Evolutionary conservation across 2,113 vertebrate species (phyloP).

Genomic region (Pongo pygmaeus): DNA sequence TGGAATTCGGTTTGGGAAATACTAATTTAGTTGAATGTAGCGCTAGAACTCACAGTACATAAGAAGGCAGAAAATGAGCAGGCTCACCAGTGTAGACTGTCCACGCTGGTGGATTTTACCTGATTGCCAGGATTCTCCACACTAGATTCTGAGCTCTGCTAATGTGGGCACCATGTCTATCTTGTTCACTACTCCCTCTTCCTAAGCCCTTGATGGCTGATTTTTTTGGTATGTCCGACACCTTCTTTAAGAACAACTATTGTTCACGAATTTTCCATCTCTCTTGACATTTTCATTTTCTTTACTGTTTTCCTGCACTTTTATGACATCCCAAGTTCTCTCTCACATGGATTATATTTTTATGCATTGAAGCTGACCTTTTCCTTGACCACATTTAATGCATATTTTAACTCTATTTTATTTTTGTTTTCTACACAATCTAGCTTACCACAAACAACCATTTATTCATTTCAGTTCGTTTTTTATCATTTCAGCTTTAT

Average conservation of each 20-base stretch:
- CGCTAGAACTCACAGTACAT: neutral
- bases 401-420: neutral
- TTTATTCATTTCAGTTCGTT: neutral
- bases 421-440: neutral
- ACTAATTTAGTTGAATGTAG: neutral
- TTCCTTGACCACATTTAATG: neutral
- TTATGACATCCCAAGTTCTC: neutral
- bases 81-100: neutral
- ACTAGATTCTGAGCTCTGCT: neutral
- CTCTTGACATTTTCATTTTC: neutral
- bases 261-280: neutral
- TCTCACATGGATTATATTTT: neutral
- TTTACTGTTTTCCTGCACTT: neutral
- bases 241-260: neutral
- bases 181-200: accelerated
- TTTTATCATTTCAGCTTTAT: neutral
- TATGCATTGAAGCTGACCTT: neutral
- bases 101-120: too few relatives aligned
- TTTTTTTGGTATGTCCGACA: neutral
- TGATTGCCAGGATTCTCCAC: neutral
- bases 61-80: neutral
- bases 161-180: too few relatives aligned
- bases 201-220: neutral
- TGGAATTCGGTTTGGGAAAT: neutral
- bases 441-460: neutral